These are phyloP conservation scores for Lytechinus variegatus DNA, from an alignment of 35 echinoderm and acorn worm species.

Conservation along the genomic window DNA sequence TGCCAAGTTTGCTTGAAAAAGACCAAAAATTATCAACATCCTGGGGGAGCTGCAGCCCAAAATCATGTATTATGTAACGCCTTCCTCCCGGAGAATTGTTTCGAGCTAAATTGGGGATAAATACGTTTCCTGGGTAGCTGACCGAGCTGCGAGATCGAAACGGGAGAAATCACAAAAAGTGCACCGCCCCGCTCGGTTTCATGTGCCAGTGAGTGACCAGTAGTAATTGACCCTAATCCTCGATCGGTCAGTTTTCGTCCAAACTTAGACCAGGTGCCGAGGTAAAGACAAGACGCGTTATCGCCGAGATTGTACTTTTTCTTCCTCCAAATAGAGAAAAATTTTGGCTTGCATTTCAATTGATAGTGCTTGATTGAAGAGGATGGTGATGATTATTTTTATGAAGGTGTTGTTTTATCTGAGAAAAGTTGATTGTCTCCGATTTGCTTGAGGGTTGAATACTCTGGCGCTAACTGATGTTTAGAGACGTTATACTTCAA, in stretches of 20 bases:
- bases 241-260: slow-evolving; percentile 26
- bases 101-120: slow-evolving; percentile 44
- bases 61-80: slow-evolving; percentile 50
- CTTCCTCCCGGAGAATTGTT: slow-evolving; percentile 30
- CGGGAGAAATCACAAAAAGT: slow-evolving; percentile 27
- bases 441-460: not conserved
- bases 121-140: slow-evolving; percentile 43
- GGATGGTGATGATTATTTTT: not conserved
- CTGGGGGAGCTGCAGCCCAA: not conserved
- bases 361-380: slow-evolving; percentile 3
- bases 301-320: not conserved
- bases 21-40: slow-evolving; percentile 53
- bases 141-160: not conserved
- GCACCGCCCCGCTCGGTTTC: slow-evolving; percentile 26
- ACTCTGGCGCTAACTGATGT: not conserved
- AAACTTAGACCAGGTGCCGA: slow-evolving; percentile 37
- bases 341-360: not conserved
- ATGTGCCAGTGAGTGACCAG: slow-evolving; percentile 44
- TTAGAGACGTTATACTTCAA: not conserved
- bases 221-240: slow-evolving; percentile 32
- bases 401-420: not conserved
- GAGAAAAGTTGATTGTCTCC: not conserved
- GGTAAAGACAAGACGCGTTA: not conserved
- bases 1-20: slow-evolving; percentile 56
- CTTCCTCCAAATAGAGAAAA: not conserved